A percentile compares a stretch with the other conserved stretches of the same genome.
These are phyloP conservation scores for Echinops telfairi DNA, from an alignment of 2,113 vertebrate species.

Conservation along the genomic window DNA sequence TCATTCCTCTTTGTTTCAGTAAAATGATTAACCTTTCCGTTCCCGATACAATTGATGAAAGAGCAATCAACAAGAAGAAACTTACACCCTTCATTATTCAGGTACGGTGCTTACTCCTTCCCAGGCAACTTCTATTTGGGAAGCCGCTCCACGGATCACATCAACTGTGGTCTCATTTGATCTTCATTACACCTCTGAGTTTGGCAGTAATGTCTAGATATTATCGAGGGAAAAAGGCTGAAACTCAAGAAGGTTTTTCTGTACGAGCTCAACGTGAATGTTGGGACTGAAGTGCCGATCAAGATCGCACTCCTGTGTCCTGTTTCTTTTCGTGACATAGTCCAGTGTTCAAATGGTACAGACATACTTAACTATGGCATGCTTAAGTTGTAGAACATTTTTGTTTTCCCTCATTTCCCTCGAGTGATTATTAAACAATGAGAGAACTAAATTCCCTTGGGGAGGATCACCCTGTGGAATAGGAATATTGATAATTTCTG, in stretches of 20 bases:
- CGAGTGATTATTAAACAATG: background rate
- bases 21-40: constrained; percentile 99
- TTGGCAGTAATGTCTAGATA: constrained; percentile 2
- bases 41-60: constrained; percentile 97
- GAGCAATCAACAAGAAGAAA: constrained; percentile 98
- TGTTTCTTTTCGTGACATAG: constrained; percentile 14
- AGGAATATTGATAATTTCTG: background rate
- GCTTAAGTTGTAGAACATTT: background rate
- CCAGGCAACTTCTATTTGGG: background rate
- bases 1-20: constrained; percentile 84
- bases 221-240: background rate
- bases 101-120: constrained; percentile 82
- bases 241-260: background rate
- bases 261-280: background rate
- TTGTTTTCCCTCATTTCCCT: constrained; percentile 27
- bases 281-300: constrained; percentile 22
- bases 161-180: background rate
- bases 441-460: constrained; percentile 19
- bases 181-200: constrained; percentile 2
- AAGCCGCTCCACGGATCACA: background rate
- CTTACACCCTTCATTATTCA: constrained; percentile 96
- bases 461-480: constrained; percentile 1
- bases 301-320: background rate
- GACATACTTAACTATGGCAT: constrained; percentile 17
- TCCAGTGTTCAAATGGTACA: constrained; percentile 8